These are phyloP conservation scores for Drosophila melanica DNA, from an alignment of 1,140 invertebrate genomes.

Conservation along the genomic window DNA sequence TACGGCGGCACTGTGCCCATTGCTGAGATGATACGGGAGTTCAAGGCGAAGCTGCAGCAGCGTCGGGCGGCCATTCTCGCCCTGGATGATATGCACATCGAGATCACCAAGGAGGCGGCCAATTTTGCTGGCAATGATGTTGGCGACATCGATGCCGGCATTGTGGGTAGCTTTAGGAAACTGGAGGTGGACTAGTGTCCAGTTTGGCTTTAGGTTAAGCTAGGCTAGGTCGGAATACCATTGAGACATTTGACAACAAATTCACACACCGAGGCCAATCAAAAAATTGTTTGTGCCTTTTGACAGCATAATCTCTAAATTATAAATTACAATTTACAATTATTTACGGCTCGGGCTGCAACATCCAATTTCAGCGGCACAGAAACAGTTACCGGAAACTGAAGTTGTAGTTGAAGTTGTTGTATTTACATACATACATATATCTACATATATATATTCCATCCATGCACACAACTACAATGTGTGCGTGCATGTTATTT, in stretches of 20 bases:
- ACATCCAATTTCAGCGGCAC: constrained; percentile 19
- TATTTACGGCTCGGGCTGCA: not conserved
- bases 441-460: constrained; percentile 10
- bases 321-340: constrained; percentile 41
- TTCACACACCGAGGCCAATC: constrained; percentile 36
- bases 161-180: constrained; percentile 92
- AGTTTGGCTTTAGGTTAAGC: constrained; percentile 47
- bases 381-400: constrained; percentile 41
- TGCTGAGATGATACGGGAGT: constrained; percentile 90
- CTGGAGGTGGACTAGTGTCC: constrained; percentile 90
- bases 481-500: constrained; percentile 38
- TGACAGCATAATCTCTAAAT: constrained; percentile 55
- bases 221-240: constrained; percentile 70
- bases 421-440: constrained; percentile 9
- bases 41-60: constrained; percentile 88
- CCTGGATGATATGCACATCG: constrained; percentile 91
- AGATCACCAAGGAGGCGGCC: constrained; percentile 87
- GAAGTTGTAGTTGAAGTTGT: constrained; percentile 26
- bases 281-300: constrained; percentile 56
- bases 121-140: constrained; percentile 87
- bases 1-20: constrained; percentile 92
- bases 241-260: constrained; percentile 70
- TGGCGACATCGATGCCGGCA: constrained; percentile 87
- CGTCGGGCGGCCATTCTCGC: constrained; percentile 88
- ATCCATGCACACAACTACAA: constrained; percentile 10